Conservation (phyloP, 1,140 invertebrate species). For the Penaeus vannamei region DNA sequence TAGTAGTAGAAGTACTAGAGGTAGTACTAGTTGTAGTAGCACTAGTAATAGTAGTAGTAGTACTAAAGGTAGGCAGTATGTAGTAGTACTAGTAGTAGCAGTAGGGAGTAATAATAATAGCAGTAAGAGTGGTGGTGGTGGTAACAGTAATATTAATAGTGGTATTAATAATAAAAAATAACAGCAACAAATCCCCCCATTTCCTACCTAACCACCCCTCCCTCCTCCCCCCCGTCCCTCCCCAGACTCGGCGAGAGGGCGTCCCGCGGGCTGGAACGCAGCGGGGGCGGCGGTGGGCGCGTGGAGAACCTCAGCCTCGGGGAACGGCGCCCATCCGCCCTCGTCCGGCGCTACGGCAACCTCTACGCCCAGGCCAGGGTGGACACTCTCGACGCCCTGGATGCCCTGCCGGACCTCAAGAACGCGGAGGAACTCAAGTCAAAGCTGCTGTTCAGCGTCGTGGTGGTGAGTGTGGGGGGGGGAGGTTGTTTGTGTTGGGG, state of each 20-base stretch:
- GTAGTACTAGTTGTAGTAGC: too few relatives aligned
- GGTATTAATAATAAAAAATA: too few relatives aligned
- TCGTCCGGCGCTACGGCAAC: conserved; percentile 85
- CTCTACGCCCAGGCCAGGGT: conserved; percentile 88
- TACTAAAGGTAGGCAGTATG: too few relatives aligned
- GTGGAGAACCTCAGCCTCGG: conserved; percentile 62
- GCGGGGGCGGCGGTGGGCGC: conserved; percentile 55
- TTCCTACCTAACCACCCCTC: neutral
- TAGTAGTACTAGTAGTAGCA: too few relatives aligned
- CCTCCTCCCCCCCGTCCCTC: neutral
- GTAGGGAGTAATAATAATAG: too few relatives aligned
- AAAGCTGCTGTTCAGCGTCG: conserved; percentile 94
- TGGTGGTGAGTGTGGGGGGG: conserved; percentile 83
- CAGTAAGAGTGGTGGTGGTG: too few relatives aligned
- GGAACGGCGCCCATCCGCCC: conserved; percentile 69
- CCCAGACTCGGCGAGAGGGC: conserved; percentile 38
- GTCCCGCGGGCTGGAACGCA: conserved; percentile 34
- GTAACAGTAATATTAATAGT: too few relatives aligned
- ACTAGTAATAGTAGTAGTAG: too few relatives aligned
- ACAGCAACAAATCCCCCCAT: neutral
- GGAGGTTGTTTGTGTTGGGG: neutral
- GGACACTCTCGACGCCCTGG: conserved; percentile 87
- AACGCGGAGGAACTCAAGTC: conserved; percentile 89
- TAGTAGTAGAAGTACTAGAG: too few relatives aligned
- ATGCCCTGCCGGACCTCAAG: conserved; percentile 82